phyloP scores from a whole-genome alignment of 2,113 vertebrate species.

The Ifrita kowaldi region DNA sequence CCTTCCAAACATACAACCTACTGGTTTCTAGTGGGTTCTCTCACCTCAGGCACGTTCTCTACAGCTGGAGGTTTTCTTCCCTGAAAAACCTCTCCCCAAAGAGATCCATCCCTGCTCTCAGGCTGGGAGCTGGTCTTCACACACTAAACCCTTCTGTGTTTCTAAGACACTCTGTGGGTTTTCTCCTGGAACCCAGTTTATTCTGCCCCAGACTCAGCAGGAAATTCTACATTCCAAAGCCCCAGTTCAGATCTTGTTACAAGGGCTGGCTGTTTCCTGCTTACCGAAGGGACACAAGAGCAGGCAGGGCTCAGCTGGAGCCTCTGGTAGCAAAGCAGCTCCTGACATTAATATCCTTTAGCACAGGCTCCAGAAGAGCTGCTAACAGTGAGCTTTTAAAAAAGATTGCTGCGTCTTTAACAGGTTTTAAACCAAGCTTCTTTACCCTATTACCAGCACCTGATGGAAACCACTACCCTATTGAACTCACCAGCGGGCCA shows the following conservation, averaged over 20 bases:
- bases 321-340: background rate
- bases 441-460: constrained; percentile 37
- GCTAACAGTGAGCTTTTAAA: background rate
- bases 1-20: background rate
- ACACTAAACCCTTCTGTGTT: background rate
- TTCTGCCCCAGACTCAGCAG: background rate
- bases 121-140: background rate
- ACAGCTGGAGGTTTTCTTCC: background rate
- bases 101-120: background rate
- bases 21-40: background rate
- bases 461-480: constrained; percentile 43
- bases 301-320: background rate
- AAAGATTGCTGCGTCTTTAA: constrained; percentile 13
- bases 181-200: background rate
- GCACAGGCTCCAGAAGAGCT: background rate
- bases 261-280: background rate
- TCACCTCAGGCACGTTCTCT: background rate
- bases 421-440: constrained; percentile 22
- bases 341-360: constrained; percentile 44
- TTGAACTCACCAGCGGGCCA: constrained; percentile 46
- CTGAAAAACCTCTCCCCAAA: background rate
- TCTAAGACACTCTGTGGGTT: accelerated
- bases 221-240: background rate
- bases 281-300: background rate
- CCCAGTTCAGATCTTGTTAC: background rate